Evolutionary conservation across 2,888 invertebrate genomes (phyloP).

Genomic region (Ectemnius lituratus): DNA sequence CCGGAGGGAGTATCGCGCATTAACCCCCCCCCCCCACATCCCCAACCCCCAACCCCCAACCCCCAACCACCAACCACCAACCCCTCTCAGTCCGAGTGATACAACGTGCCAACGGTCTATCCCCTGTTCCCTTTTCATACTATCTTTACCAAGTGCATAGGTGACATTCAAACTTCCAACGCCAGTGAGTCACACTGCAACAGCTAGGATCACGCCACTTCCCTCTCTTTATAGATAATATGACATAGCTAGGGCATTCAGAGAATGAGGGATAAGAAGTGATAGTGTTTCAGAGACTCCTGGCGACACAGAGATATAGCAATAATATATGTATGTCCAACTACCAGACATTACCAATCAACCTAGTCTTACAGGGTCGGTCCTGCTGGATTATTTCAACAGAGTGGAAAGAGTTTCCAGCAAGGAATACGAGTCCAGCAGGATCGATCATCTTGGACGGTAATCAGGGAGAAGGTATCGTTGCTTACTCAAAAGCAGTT

Average conservation of each 20-base stretch:
- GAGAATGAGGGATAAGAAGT: not conserved
- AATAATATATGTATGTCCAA: constrained; percentile 63
- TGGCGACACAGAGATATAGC: constrained; percentile 38
- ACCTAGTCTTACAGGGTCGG: constrained; percentile 58
- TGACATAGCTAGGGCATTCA: too few relatives aligned
- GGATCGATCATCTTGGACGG: constrained; percentile 42
- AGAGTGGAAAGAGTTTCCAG: too few relatives aligned
- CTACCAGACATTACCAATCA: constrained; percentile 66
- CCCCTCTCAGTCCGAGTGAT: too few relatives aligned
- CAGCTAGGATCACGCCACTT: too few relatives aligned
- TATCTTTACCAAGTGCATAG: constrained; percentile 42
- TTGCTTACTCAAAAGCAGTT: constrained; percentile 56
- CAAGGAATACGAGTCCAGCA: constrained; percentile 21
- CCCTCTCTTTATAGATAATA: too few relatives aligned
- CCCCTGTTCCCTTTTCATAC: constrained; percentile 28
- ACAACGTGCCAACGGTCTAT: constrained; percentile 57
- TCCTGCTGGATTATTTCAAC: constrained; percentile 29
- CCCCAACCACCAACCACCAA: too few relatives aligned
- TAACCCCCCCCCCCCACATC: too few relatives aligned
- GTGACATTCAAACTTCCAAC: constrained; percentile 27
- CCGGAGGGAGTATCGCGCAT: too few relatives aligned
- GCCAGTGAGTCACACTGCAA: constrained; percentile 25
- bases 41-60: too few relatives aligned
- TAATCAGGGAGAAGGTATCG: constrained; percentile 48
- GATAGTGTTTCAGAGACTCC: constrained; percentile 35